These are phyloP conservation scores for Verasper variegatus DNA, from an alignment of 2,113 vertebrate genomes.

Conservation along the genomic window DNA sequence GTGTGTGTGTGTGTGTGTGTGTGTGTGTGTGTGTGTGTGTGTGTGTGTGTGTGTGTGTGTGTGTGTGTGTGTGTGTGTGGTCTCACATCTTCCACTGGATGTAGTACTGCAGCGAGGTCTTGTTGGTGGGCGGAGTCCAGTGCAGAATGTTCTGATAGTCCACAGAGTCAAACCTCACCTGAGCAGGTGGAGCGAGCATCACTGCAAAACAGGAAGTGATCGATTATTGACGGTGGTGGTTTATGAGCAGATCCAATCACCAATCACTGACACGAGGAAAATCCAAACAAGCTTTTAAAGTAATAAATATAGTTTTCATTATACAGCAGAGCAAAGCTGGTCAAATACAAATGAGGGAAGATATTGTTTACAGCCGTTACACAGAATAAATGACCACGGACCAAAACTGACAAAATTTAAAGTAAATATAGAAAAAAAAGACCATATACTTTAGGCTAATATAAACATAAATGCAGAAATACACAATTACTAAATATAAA, in stretches of 20 bases:
- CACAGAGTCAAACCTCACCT: conserved; percentile 76
- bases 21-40: too few relatives aligned
- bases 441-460: too few relatives aligned
- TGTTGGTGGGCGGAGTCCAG: conserved; percentile 64
- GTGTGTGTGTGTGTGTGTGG: not conserved
- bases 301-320: not conserved
- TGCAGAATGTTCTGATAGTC: conserved; percentile 77
- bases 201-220: conserved; percentile 15
- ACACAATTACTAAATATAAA: too few relatives aligned
- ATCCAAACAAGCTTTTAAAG: not conserved
- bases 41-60: not conserved
- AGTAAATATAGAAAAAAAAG: too few relatives aligned
- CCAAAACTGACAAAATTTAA: too few relatives aligned
- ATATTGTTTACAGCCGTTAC: not conserved
- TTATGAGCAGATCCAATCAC: not conserved
- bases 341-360: not conserved
- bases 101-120: conserved; percentile 53
- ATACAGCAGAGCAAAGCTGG: too few relatives aligned
- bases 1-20: too few relatives aligned
- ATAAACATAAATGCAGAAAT: too few relatives aligned
- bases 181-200: conserved; percentile 41
- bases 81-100: conserved; percentile 85
- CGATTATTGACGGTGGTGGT: not conserved
- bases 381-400: too few relatives aligned
- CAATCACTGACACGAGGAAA: not conserved